Evolutionary conservation across 2,888 invertebrate species (phyloP), one percentile per base, ranked within the genome.

Genomic region (Phortica magna): DNA sequence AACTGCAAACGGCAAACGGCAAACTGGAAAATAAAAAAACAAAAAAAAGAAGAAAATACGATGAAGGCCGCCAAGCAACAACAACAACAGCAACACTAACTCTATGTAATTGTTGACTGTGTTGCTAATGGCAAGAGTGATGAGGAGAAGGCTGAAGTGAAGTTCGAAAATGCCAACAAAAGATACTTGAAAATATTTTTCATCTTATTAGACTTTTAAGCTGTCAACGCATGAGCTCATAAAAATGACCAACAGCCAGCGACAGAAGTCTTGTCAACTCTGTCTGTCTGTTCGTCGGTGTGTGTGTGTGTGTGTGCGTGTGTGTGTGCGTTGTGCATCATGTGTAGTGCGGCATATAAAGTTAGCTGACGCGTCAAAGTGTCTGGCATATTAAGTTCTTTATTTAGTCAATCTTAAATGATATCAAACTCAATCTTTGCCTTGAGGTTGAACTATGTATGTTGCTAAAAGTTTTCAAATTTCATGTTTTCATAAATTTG

Each of bases 191-290:
- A 83, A 81, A 83, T 87, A 85, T 85, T 85, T 85, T 87, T 78
- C 85, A 84, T 84, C 85, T 85, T 88, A 87, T 87, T 85, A 85
- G 87, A 82, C 85, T 85, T 85, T 85, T 85, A 85, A 85, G 85
- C 88, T 85, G 85, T 85, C 85, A 85, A 79, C 85, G 75, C 83
- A 80, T 4, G 74, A 80, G 87, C 84, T 88, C 85, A 88, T 85
- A 85, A 85, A 85, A 86, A 88, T 85, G 85, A 83, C 87, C 85
- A 84, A 85, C 88, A 73, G 81, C 78, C 79, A 41, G 17, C 10
- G 61, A 9, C 10, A 10, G 19, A 17, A 17, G 61, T 19, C 19
- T 10, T 17, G 4, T 73, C 78, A 77, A 74, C n/a, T n/a, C n/a
- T 43, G 48, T 53, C 53, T 10, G 0, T 14, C n/a, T 53, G n/a